Evolutionary conservation across 2,113 vertebrate genomes (phyloP).

Genomic region (Saimiri boliviensis): DNA sequence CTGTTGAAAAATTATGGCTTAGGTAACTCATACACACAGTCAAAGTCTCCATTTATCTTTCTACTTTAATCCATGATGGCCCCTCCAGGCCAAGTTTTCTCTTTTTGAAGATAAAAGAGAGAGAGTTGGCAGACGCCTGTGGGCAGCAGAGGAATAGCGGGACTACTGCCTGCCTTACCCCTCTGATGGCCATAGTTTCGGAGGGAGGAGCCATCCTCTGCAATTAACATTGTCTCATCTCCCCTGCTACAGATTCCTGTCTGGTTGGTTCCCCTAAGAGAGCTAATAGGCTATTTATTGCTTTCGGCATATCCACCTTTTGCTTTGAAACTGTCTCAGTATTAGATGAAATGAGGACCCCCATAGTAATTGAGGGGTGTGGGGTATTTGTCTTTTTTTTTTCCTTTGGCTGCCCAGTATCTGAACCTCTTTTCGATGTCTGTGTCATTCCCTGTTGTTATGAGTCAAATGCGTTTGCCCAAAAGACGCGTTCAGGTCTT

Average conservation of each 20-base stretch:
- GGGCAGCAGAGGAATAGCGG: background rate
- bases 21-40: conserved; percentile 44
- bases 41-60: conserved; percentile 67
- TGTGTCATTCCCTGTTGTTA: background rate
- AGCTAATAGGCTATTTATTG: background rate
- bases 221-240: background rate
- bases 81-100: conserved; percentile 29
- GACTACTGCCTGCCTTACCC: background rate
- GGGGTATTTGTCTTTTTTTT: background rate
- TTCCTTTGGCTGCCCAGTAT: background rate
- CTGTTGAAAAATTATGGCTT: conserved; percentile 61
- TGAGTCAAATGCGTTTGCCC: background rate
- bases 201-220: background rate
- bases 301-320: background rate
- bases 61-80: background rate
- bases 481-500: background rate
- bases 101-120: conserved; percentile 61
- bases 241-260: conserved; percentile 26
- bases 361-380: background rate
- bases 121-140: conserved; percentile 55
- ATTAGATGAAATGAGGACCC: background rate
- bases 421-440: background rate
- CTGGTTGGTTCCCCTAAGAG: background rate
- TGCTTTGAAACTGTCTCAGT: conserved; percentile 47
- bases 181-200: background rate